A percentile compares a stretch with the other conserved stretches of the same genome.
Conservation (phyloP, 2,888 invertebrate genomes). For the Disparrhopalites patrizii region DNA sequence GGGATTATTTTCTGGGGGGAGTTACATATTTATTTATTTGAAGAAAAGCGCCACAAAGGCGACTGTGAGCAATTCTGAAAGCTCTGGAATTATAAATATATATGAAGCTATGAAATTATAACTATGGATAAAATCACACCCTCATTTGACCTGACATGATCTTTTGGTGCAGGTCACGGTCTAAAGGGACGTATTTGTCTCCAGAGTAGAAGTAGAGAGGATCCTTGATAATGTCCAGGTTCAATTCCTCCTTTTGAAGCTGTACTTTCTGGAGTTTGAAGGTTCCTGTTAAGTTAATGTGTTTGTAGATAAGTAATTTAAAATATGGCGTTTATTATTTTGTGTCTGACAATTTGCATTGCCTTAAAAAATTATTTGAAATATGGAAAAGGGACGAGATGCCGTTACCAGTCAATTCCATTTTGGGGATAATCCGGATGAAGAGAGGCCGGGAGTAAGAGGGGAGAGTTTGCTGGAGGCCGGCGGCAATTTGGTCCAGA, state of each 20-base stretch:
- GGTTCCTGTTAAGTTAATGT: constrained; percentile 67
- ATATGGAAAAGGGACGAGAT: not conserved
- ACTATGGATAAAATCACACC: no score
- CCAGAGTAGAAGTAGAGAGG: constrained; percentile 68
- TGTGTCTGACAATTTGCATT: no score
- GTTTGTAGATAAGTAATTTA: not conserved
- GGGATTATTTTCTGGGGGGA: no score
- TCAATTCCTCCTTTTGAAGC: constrained; percentile 77
- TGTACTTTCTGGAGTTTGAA: constrained; percentile 89
- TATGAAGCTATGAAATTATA: no score
- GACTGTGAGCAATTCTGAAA: no score
- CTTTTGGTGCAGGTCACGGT: constrained; percentile 61
- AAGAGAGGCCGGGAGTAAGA: constrained; percentile 86
- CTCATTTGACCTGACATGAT: constrained; percentile 71
- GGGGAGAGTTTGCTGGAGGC: constrained; percentile 69
- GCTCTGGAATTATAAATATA: no score
- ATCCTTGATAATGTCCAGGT: constrained; percentile 62
- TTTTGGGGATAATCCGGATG: constrained; percentile 68
- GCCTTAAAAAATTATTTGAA: no score
- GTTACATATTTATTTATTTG: no score
- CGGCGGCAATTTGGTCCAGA: constrained; percentile 60
- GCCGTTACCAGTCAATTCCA: constrained; percentile 82
- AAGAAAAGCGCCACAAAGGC: no score
- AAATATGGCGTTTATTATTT: not conserved
- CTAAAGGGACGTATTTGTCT: constrained; percentile 68